Evolutionary conservation across 64 coral and sea anemone species (phyloP), one percentile per base, ranked within the genome.

Genomic region (Cladopsammia gracilis): DNA sequence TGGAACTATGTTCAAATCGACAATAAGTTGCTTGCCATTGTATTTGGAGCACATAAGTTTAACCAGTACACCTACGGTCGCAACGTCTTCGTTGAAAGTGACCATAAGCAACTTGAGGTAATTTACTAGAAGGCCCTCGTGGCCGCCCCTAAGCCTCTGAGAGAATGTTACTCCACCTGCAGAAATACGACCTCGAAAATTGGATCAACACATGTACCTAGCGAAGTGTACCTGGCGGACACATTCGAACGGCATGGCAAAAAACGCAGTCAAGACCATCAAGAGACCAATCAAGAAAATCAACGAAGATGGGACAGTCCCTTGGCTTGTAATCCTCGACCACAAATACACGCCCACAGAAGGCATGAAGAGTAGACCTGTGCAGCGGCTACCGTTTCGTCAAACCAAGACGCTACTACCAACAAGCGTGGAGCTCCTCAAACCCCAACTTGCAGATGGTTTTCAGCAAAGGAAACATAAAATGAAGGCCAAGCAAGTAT

Each of bases 391-490:
- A 34, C 34, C 2, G 82, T 79, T 59, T 10, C 62, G 82, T 59
- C 58, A 52, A 18, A 87, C 83, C 6, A 95, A 79, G 56, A 82
- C 94, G 1, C 67, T 95, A 16, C 89, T 95, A 2, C 89, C 88
- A 51, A 87, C 83, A 24, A 53, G 73, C 51, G 75, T 86, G 64
- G 74, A 23, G 10, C 52, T 91, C 16, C 68, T 91, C 48, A 48
- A 95, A 64, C 89, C 89, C 42, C 64, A 86, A 75, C 53, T 86
- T 9, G 68, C 54, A 24, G 47, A 71, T 14, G 48, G 42, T 48
- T 51, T 51, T 19, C 13, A 70, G 42, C 7, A 88, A 62, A 65
- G 83, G 67, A 75, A 48, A 14, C 48, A 62, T 7, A 44, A 80
- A 24, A 81, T 75, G 43, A 86, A 88, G 64, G 45, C 24, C 23